Conservation (phyloP, 2,888 invertebrate genomes). For the Drosophila affinis region DNA sequence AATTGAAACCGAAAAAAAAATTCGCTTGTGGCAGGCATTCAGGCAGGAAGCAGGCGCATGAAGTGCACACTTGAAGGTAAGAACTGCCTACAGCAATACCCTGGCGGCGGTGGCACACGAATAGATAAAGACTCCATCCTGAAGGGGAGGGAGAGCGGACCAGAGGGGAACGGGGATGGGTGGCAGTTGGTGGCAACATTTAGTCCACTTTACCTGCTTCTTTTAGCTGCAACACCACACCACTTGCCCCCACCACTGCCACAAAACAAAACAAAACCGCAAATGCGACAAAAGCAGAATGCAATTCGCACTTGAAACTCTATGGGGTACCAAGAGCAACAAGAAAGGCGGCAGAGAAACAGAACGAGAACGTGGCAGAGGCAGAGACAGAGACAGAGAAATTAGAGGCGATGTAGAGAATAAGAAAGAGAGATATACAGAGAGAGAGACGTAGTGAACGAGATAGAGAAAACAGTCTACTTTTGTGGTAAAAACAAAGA, state of each 20-base stretch:
- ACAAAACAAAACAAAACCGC: slow-evolving; percentile 65
- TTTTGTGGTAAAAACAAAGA: slow-evolving; percentile 62
- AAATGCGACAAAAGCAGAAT: slow-evolving; percentile 80
- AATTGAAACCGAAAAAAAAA: slow-evolving; percentile 70
- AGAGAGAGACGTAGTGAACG: slow-evolving; percentile 16
- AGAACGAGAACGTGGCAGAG: neutral
- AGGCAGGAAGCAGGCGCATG: slow-evolving; percentile 24
- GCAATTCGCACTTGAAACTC: slow-evolving; percentile 79
- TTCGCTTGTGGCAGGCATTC: slow-evolving; percentile 49
- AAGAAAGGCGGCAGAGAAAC: slow-evolving; percentile 29
- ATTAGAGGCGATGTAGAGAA: slow-evolving; percentile 12
- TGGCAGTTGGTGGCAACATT: slow-evolving; percentile 48
- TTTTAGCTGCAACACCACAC: neutral
- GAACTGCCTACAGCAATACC: slow-evolving; percentile 61
- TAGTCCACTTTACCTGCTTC: slow-evolving; percentile 35
- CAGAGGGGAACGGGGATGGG: neutral
- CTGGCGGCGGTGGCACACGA: neutral
- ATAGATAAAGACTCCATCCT: neutral
- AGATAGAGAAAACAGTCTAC: slow-evolving; percentile 31
- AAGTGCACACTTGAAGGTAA: slow-evolving; percentile 62
- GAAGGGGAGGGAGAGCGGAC: neutral
- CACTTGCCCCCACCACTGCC: slow-evolving; percentile 19
- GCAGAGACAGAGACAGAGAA: slow-evolving; percentile 22
- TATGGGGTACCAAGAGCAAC: slow-evolving; percentile 27
- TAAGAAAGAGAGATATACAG: slow-evolving; percentile 1